Evolutionary conservation across 2,888 invertebrate species (phyloP).

Genomic region (Omphaloscelis lunosa): DNA sequence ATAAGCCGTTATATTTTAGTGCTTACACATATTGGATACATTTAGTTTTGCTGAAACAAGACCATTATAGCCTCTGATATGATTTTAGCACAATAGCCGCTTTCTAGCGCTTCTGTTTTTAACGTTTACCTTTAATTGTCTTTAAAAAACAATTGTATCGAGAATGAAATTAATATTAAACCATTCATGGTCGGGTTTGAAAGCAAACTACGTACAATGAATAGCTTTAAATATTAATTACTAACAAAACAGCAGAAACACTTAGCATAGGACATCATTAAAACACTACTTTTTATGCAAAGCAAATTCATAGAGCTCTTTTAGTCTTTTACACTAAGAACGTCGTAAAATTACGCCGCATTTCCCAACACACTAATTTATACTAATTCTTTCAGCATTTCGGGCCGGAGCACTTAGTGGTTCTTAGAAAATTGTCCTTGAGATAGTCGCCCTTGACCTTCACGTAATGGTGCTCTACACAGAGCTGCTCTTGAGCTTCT

Average conservation of each 20-base stretch:
- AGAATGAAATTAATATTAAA: neutral
- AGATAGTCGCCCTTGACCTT: constrained; percentile 53
- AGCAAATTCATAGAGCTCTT: neutral
- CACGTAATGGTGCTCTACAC: constrained; percentile 39
- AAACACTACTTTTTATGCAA: neutral
- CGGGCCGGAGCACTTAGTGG: constrained; percentile 32
- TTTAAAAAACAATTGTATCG: neutral
- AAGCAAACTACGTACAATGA: neutral
- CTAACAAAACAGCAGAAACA: neutral
- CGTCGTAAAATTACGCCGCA: constrained; percentile 7
- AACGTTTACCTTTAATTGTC: neutral
- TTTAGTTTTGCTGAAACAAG: neutral
- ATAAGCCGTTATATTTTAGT: neutral
- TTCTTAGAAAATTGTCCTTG: constrained; percentile 53
- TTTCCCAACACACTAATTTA: constrained; percentile 41
- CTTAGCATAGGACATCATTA: neutral
- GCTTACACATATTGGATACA: neutral
- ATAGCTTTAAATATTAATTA: neutral
- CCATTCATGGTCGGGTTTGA: constrained; percentile 10
- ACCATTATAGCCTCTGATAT: neutral
- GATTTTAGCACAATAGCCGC: neutral
- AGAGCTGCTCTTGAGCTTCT: constrained; percentile 24
- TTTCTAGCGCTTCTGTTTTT: neutral
- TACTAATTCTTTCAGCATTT: constrained; percentile 43
- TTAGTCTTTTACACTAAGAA: constrained; percentile 5